Evolutionary conservation across 2,888 invertebrate genomes (phyloP).

Genomic region (Ceratothoa steindachneri): DNA sequence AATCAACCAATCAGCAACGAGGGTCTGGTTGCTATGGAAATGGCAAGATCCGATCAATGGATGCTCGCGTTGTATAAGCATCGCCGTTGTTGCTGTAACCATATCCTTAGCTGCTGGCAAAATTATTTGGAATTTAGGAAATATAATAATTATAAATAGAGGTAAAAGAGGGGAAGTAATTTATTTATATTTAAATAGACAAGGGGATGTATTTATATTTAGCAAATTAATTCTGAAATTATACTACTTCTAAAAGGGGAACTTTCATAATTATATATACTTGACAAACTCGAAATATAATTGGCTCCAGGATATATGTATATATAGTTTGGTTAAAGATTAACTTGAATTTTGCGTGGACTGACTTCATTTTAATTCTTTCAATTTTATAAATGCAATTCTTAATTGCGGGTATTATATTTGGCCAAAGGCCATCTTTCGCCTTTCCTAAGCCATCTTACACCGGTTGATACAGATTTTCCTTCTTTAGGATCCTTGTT

Average conservation of each 20-base stretch:
- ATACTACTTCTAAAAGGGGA: neutral
- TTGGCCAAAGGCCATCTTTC: no score
- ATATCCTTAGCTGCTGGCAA: conserved; percentile 11
- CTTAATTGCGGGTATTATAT: no score
- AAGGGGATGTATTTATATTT: neutral
- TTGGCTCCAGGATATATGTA: neutral
- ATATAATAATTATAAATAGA: conserved; percentile 11
- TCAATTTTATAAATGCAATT: no score
- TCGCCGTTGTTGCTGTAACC: neutral
- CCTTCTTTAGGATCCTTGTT: no score
- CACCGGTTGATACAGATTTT: no score
- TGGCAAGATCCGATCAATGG: conserved; percentile 37
- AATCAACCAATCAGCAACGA: conserved; percentile 22
- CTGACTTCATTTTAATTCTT: no score
- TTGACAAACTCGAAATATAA: neutral
- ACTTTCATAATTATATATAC: neutral
- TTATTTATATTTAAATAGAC: conserved; percentile 8
- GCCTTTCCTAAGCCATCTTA: no score
- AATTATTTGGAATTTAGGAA: conserved; percentile 3
- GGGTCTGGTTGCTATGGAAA: conserved; percentile 36
- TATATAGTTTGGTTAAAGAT: neutral
- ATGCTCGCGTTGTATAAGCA: conserved; percentile 7
- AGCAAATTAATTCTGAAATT: neutral
- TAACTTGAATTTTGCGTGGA: no score
- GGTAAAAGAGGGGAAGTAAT: conserved; percentile 11